Percentiles rank a stretch among this genome's conserved stretches.
Conservation (phyloP, 2,113 vertebrate genomes). For the Microtus richardsoni region DNA sequence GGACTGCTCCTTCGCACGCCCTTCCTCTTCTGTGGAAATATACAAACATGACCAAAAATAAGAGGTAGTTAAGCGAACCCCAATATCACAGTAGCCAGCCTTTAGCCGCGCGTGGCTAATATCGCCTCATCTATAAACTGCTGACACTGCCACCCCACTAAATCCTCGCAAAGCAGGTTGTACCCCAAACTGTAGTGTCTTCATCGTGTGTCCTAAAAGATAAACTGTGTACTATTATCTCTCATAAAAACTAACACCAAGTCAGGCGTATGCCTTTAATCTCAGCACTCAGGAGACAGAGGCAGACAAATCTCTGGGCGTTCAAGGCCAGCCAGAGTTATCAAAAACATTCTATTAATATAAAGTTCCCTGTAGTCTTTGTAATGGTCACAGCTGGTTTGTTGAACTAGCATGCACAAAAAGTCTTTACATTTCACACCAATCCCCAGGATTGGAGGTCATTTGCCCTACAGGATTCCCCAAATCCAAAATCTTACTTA, state of each 20-base stretch:
- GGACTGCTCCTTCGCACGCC: not conserved
- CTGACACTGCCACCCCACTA: not conserved
- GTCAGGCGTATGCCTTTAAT: not conserved
- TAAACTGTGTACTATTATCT: not conserved
- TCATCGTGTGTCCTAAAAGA: conserved; percentile 7
- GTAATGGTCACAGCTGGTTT: not conserved
- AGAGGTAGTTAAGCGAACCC: not conserved
- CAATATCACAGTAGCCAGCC: not conserved
- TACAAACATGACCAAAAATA: not conserved
- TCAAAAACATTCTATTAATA: not conserved
- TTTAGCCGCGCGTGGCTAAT: not conserved
- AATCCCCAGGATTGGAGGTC: not conserved
- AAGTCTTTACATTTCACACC: not conserved
- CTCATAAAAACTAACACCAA: conserved; percentile 10
- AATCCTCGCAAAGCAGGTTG: conserved; percentile 49
- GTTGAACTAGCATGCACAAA: not conserved
- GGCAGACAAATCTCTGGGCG: not conserved
- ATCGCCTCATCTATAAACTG: not conserved
- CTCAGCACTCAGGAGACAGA: not conserved
- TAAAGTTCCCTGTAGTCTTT: not conserved
- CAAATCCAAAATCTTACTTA: conserved; percentile 3
- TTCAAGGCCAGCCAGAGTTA: not conserved
- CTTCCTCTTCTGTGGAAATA: conserved; percentile 10
- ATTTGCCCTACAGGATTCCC: not conserved
- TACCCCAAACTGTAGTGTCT: conserved; percentile 12